phyloP scores from a whole-genome alignment of 23 tunicate species.

The Halocynthia aurantium region DNA sequence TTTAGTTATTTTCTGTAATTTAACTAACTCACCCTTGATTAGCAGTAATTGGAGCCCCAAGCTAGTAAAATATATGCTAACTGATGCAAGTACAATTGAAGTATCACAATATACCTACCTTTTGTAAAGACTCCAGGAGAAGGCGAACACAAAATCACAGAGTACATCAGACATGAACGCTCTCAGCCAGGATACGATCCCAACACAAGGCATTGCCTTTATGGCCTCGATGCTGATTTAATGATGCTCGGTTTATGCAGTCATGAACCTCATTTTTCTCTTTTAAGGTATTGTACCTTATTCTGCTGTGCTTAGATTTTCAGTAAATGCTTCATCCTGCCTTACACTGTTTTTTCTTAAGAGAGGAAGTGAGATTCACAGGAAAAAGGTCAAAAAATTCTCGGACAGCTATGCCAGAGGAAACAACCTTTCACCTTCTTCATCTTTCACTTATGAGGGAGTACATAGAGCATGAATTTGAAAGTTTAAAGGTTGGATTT shows the following conservation, averaged over 20 bases:
- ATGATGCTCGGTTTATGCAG: conserved; percentile 88
- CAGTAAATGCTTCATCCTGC: neutral
- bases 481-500: conserved; percentile 46
- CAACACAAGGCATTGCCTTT: conserved; percentile 89
- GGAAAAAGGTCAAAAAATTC: conserved; percentile 26
- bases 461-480: conserved; percentile 97
- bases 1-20: too few relatives aligned
- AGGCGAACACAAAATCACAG: conserved; percentile 99
- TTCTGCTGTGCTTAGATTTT: conserved; percentile 4
- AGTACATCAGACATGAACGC: conserved; percentile 87
- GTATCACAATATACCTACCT: too few relatives aligned
- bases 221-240: conserved; percentile 97
- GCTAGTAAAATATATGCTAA: too few relatives aligned
- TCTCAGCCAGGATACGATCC: conserved; percentile 68
- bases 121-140: conserved; percentile 99
- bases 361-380: conserved; percentile 88
- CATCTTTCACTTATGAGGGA: conserved; percentile 94
- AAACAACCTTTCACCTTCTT: conserved; percentile 89
- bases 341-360: conserved; percentile 6
- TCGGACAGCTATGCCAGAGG: conserved; percentile 66
- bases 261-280: conserved; percentile 97
- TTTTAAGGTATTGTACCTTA: conserved; percentile 57
- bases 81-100: too few relatives aligned
- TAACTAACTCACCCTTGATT: too few relatives aligned
- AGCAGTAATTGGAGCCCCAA: too few relatives aligned